Base-by-base conservation (phyloP, 35 echinoderm and acorn worm species). In the Apostichopus japonicus region DNA sequence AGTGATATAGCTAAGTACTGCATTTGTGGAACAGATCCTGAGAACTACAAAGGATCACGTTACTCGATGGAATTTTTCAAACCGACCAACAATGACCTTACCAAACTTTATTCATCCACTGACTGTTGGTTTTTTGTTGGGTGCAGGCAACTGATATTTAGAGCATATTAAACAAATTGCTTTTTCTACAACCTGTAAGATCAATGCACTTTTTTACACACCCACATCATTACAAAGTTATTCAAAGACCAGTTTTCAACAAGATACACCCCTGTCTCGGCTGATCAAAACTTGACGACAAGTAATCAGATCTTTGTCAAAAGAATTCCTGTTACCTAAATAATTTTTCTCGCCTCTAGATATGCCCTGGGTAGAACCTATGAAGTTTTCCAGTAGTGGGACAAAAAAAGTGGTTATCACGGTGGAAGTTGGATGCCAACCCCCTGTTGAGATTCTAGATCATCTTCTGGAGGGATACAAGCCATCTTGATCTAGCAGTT, bases 251-350 rank as follows among this genome's bases (percentile, higher is more conserved):
- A 67, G 63, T 21, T 83, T 83, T 21, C 33, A 55, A 53, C 16
- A 83, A 17, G 33, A 83, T 24, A 83, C 79, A 83, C 79, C 79
- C 24, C n/a, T 83, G 79, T 83, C 79, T 83, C 14, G 19, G 21
- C 10, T 52, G 25, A 83, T 83, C 79, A 83, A 54, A 83, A 9
- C 79, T 83, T 44, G 33, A 44, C 33, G 79, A 83, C 51, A 54
- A 53, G 79, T 83, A 83, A 83, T 83, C 54, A 55, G 51, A 83
- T 54, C 79, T 83, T 83, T 44, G 19, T 83, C 13, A 83, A 83
- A 83, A 67, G 63, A 83, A 83, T 83, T 83, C 51, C 24, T 83
- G 25, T 54, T 15, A 53, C n/a, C 9, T 55, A 83, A 83, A 19
- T 15, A 67, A 15, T 67, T 67, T 67, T 19, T 67, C 19, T 19